phyloP scores from a whole-genome alignment of 2,888 invertebrate species.

The Drosophila nigricruria region DNA sequence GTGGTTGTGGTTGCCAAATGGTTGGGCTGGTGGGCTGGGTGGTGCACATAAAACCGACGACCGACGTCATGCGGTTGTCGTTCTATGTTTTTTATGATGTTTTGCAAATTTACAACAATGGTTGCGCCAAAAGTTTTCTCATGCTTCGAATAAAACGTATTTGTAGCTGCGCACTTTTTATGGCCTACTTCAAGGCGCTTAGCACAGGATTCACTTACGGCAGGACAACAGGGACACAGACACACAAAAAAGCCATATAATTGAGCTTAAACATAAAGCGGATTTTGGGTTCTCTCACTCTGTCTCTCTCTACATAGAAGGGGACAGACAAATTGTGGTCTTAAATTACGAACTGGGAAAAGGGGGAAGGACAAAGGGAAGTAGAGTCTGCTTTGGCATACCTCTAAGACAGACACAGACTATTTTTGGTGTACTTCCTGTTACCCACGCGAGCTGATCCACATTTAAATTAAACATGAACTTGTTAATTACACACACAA shows the following conservation, averaged over 20 bases:
- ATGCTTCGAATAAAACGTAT: constrained; percentile 37
- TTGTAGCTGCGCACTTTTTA: constrained; percentile 53
- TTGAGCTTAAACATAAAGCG: constrained; percentile 74
- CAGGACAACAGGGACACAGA: neutral
- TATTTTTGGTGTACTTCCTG: constrained; percentile 56
- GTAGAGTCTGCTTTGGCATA: constrained; percentile 10
- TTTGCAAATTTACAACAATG: constrained; percentile 45
- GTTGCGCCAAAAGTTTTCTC: constrained; percentile 39
- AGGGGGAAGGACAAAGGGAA: too few species aligned
- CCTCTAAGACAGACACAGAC: constrained; percentile 31
- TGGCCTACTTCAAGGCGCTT: constrained; percentile 64
- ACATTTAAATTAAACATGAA: constrained; percentile 76
- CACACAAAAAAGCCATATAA: constrained; percentile 68
- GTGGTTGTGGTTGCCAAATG: constrained; percentile 32
- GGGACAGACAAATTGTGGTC: constrained; percentile 42
- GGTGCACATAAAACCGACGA: constrained; percentile 24
- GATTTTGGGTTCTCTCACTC: constrained; percentile 44
- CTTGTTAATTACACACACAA: constrained; percentile 71
- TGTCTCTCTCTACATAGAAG: neutral
- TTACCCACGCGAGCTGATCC: constrained; percentile 61
- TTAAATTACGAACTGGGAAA: constrained; percentile 58
- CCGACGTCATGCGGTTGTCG: constrained; percentile 33
- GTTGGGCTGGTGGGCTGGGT: constrained; percentile 11
- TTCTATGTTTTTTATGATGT: constrained; percentile 40
- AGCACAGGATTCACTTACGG: constrained; percentile 47